Percentiles rank a stretch among this genome's conserved stretches.
Evolutionary conservation across 2,797 vertebrate species (phyloP).

Genomic region (Malurus leucopterus): DNA sequence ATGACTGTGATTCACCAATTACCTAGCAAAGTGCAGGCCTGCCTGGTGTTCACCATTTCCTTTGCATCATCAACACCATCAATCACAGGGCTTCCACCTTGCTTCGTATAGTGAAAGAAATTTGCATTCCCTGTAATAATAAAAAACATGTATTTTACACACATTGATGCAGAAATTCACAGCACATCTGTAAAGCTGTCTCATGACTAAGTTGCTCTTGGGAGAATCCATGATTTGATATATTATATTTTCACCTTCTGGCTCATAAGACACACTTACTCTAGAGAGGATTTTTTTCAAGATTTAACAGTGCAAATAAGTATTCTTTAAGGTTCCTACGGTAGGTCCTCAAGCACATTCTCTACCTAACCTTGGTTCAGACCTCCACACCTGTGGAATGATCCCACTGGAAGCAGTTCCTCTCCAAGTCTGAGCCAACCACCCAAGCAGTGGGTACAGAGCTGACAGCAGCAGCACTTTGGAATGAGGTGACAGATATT

Average conservation of each 20-base stretch:
- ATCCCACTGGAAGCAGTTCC: not conserved
- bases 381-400: not conserved
- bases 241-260: not conserved
- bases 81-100: conserved; percentile 90
- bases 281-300: not conserved
- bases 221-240: not conserved
- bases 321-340: not conserved
- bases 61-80: conserved; percentile 90
- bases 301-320: not conserved
- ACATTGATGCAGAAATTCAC: not conserved
- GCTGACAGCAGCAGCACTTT: not conserved
- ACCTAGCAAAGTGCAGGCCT: conserved; percentile 92
- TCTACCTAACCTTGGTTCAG: not conserved
- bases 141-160: not conserved
- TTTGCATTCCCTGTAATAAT: conserved; percentile 79
- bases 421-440: not conserved
- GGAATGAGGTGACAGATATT: not conserved
- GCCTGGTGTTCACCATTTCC: conserved; percentile 87
- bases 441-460: not conserved
- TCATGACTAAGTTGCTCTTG: not conserved
- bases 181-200: not conserved
- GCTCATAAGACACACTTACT: not conserved
- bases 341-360: not conserved
- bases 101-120: conserved; percentile 88
- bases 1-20: conserved; percentile 12